These are phyloP conservation scores for Drosophila quinaria DNA, from an alignment of 2,888 invertebrate species.

Conservation along the genomic window DNA sequence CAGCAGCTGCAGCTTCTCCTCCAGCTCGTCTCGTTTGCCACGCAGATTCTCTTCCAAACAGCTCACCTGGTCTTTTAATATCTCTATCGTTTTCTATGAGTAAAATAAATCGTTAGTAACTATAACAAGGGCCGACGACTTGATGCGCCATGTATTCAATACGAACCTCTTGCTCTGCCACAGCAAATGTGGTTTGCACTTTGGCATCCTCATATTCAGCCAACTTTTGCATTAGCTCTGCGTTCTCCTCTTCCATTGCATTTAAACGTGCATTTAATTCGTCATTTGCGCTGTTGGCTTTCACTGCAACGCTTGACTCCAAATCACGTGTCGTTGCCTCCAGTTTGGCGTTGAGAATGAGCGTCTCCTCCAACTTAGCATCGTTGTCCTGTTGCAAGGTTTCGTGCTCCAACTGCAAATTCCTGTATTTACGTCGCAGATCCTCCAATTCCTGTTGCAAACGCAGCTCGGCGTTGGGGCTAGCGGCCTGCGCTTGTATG, in stretches of 20 bases:
- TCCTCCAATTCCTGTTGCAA: slow-evolving; percentile 68
- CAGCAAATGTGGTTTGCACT: slow-evolving; percentile 69
- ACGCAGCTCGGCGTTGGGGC: slow-evolving; percentile 29
- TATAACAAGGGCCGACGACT: not conserved
- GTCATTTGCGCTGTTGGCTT: slow-evolving; percentile 43
- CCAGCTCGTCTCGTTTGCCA: slow-evolving; percentile 83
- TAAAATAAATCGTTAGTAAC: not conserved
- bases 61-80: slow-evolving; percentile 82
- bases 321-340: slow-evolving; percentile 40
- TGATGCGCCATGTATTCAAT: not conserved
- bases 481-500: slow-evolving; percentile 36
- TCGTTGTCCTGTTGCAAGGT: slow-evolving; percentile 77
- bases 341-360: slow-evolving; percentile 53
- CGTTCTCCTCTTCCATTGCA: slow-evolving; percentile 79
- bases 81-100: slow-evolving; percentile 81
- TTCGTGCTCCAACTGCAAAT: slow-evolving; percentile 60
- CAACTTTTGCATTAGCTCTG: slow-evolving; percentile 79
- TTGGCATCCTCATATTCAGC: slow-evolving; percentile 76
- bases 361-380: slow-evolving; percentile 60
- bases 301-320: slow-evolving; percentile 12
- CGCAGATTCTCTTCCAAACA: slow-evolving; percentile 84
- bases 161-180: slow-evolving; percentile 83
- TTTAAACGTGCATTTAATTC: slow-evolving; percentile 52
- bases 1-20: slow-evolving; percentile 82
- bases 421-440: slow-evolving; percentile 67